Conservation (phyloP, 2,797 vertebrate genomes). For the Lutjanus argentimaculatus region DNA sequence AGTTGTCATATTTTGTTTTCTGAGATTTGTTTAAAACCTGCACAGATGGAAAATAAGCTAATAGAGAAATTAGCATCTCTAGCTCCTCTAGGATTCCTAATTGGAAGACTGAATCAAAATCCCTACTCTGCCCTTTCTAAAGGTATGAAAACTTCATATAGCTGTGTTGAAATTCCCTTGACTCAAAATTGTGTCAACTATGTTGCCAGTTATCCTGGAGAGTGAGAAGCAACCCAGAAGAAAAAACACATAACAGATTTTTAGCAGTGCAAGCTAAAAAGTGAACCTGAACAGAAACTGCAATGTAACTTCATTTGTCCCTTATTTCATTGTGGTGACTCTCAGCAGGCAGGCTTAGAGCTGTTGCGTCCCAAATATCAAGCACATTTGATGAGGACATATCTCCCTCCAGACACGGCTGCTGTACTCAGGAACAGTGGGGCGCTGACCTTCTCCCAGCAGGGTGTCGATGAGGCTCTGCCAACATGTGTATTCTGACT, state of each 20-base stretch:
- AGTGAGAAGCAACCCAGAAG: not conserved
- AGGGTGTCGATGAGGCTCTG: constrained; percentile 25
- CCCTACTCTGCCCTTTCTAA: not conserved
- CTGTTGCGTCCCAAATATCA: constrained; percentile 23
- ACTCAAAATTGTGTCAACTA: not conserved
- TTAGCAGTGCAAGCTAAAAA: not conserved
- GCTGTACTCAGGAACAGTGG: constrained; percentile 30
- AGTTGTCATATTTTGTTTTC: not conserved
- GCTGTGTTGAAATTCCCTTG: not conserved
- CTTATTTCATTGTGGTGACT: constrained; percentile 7
- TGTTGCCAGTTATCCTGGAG: not conserved
- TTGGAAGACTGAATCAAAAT: not conserved
- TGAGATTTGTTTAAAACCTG: not conserved
- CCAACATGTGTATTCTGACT: constrained; percentile 33
- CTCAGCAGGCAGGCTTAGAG: constrained; percentile 29
- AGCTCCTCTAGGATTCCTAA: not conserved
- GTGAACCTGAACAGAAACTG: too few relatives aligned
- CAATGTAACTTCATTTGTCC: too few relatives aligned
- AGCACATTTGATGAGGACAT: constrained; percentile 22
- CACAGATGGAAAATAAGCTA: not conserved
- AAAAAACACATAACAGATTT: not conserved
- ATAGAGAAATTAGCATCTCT: too few relatives aligned
- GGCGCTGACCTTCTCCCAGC: constrained; percentile 50
- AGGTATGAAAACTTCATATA: not conserved
- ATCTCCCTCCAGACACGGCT: constrained; percentile 16